Evolutionary conservation across 2,113 vertebrate species (phyloP).

Genomic region (Corydoras maculifer): DNA sequence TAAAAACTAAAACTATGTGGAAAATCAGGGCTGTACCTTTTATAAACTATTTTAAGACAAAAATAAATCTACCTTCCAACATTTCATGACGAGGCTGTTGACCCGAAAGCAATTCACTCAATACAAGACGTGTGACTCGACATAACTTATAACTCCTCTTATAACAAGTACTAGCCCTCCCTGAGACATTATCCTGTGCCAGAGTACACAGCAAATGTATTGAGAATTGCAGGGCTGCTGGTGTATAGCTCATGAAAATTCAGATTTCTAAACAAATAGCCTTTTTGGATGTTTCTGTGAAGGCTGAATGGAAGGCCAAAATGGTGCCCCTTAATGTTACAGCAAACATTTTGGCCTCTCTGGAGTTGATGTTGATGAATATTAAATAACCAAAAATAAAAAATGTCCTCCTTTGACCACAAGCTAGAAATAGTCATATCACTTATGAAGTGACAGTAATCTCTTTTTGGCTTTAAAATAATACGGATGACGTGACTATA

Average conservation of each 20-base stretch:
- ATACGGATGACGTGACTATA: no score
- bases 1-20: constrained; percentile 37
- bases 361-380: constrained; percentile 43
- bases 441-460: not conserved
- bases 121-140: constrained; percentile 53
- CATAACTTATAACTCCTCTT: constrained; percentile 60
- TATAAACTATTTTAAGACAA: not conserved
- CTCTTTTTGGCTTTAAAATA: no score
- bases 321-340: constrained; percentile 19
- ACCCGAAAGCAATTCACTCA: constrained; percentile 47
- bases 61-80: not conserved
- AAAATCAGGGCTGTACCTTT: constrained; percentile 21
- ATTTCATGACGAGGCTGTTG: constrained; percentile 11
- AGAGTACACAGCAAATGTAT: constrained; percentile 62
- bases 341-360: constrained; percentile 48
- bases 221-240: constrained; percentile 42
- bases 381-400: constrained; percentile 35
- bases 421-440: constrained; percentile 3
- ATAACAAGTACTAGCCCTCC: constrained; percentile 54
- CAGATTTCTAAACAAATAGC: constrained; percentile 42
- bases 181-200: constrained; percentile 47
- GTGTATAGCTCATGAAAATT: constrained; percentile 65
- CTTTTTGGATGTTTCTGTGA: constrained; percentile 50
- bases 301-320: constrained; percentile 33
- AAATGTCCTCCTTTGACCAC: constrained; percentile 35